phyloP scores from a whole-genome alignment of 2,113 vertebrate genomes.

The Hiodon tergisus region DNA sequence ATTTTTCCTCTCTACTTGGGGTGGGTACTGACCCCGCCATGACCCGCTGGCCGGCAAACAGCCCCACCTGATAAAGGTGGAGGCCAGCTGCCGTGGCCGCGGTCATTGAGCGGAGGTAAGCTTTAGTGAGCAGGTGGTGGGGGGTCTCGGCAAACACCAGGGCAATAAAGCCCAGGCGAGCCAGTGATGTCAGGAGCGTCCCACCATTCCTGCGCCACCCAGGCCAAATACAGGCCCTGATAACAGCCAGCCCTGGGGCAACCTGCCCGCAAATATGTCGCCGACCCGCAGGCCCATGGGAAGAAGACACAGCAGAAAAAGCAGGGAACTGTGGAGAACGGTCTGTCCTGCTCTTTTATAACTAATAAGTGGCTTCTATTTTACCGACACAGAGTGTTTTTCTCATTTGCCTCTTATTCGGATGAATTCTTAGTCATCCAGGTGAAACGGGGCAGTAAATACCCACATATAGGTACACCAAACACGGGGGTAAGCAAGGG shows the following conservation, averaged over 20 bases:
- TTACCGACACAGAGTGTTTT: too few relatives aligned
- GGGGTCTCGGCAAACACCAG: conserved; percentile 54
- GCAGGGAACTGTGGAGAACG: too few relatives aligned
- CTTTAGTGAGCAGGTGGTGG: conserved; percentile 50
- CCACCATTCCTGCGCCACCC: conserved; percentile 32
- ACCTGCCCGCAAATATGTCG: conserved; percentile 30
- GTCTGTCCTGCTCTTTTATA: too few relatives aligned
- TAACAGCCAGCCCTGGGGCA: conserved; percentile 51
- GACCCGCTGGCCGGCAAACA: conserved; percentile 73
- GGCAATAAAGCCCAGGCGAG: conserved; percentile 51
- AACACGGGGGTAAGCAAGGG: too few relatives aligned
- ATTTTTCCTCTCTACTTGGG: conserved; percentile 41
- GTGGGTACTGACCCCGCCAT: conserved; percentile 52
- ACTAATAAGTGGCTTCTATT: too few relatives aligned
- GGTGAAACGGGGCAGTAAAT: too few relatives aligned
- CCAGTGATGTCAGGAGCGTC: conserved; percentile 34
- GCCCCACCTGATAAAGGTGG: conserved; percentile 77
- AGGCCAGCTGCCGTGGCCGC: conserved; percentile 73
- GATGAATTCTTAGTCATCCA: too few relatives aligned
- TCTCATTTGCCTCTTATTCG: too few relatives aligned
- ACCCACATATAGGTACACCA: too few relatives aligned
- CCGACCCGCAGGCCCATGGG: too few relatives aligned
- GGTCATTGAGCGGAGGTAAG: conserved; percentile 48
- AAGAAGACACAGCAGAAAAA: neutral
- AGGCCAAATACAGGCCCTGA: conserved; percentile 54